Evolutionary conservation across 1,140 invertebrate genomes (phyloP), one percentile per base, ranked within the genome.

Genomic region (Lasioglossum baleicum): DNA sequence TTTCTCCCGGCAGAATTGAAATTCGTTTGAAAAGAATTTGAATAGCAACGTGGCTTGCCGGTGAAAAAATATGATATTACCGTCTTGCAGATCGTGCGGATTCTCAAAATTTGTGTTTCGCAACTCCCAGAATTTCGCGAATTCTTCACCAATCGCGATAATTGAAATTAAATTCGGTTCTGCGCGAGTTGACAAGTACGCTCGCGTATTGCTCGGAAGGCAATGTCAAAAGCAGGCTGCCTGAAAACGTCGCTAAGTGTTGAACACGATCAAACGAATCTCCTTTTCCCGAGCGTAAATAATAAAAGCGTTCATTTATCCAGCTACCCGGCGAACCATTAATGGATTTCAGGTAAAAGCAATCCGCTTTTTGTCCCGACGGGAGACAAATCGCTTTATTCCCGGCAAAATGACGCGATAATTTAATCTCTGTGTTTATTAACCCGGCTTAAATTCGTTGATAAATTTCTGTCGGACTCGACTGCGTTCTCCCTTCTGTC

Each of bases 291-390:
- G 58, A 2, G 40, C 48, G 60, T 77, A 70, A 77, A 71, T 77
- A 77, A 71, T 77, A 71, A 77, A 68, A 26, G 67, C 11, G 75
- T 71, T 71, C 75, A 42, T 71, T 77, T 70, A 63, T 68, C 58
- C 22, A 15, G 44, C 20, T 26, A 17, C 56, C 58, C 6, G n/a
- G 7, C 66, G 67, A 63, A 51, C 70, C 75, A 58, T 71, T 71
- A 77, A 77, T 77, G 75, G 67, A 70, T 22, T 64, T 64, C 63
- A 42, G 35, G 26, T 71, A 77, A 77, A 77, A 77, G 75, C 58
- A 22, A n/a, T 44, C 58, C 42, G 13, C 48, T 63, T 53, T 70
- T 64, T 60, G 61, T 71, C 61, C 15, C 58, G 13, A n/a, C 42
- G 1, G 5, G 5, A 10, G 5, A 42, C 58, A 71, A 70, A 77